Evolutionary conservation across 2,888 invertebrate genomes (phyloP).

Genomic region (Acleris cristana): DNA sequence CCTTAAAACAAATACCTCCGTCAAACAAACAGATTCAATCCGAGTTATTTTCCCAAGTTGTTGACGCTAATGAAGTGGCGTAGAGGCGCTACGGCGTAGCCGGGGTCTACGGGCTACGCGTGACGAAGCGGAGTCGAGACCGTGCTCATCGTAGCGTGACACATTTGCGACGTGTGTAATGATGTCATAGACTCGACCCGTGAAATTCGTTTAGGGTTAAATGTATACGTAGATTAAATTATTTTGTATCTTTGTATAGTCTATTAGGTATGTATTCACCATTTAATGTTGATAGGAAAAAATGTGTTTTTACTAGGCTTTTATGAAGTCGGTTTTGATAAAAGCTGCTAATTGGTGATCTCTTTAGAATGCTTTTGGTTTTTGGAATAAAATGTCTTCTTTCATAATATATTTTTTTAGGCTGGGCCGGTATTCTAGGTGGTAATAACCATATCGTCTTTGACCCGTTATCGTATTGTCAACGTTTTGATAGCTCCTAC

Average conservation of each 20-base stretch:
- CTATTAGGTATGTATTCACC: no score
- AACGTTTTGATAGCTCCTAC: no score
- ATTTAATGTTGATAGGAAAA: no score
- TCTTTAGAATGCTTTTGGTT: no score
- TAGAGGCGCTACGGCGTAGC: constrained; percentile 23
- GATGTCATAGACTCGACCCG: constrained; percentile 14
- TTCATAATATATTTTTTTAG: no score
- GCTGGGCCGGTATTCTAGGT: no score
- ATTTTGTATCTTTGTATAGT: neutral
- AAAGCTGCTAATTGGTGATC: no score
- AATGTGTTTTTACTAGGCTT: no score
- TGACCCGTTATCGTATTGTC: no score
- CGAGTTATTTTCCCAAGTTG: constrained; percentile 9
- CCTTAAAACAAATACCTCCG: neutral
- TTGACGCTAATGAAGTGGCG: constrained; percentile 22
- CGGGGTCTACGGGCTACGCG: constrained; percentile 5
- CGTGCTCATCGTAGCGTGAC: constrained; percentile 16
- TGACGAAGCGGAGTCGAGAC: neutral
- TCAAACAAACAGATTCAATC: neutral
- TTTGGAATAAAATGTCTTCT: no score
- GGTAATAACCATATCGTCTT: no score
- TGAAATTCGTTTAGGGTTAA: constrained; percentile 7
- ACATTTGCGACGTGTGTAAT: constrained; percentile 19
- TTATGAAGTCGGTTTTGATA: no score
- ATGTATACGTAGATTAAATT: neutral